phyloP scores from a whole-genome alignment of 2,888 invertebrate genomes.

The Elgonia sp. region DNA sequence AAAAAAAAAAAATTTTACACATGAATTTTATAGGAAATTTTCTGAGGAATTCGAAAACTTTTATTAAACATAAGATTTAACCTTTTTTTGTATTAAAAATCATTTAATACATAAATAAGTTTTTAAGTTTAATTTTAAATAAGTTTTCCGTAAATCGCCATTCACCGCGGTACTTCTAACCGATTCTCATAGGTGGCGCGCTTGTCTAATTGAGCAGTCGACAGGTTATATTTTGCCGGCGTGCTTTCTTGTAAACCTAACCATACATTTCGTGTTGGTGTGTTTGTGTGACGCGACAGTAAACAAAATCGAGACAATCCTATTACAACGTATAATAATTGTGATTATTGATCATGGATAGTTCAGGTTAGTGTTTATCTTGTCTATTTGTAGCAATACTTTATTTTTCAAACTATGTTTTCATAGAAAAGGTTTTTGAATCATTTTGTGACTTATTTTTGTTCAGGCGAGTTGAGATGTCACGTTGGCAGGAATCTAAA shows the following conservation, averaged over 20 bases:
- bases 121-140: constrained; percentile 35
- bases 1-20: too few species aligned
- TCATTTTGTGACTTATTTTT: constrained; percentile 35
- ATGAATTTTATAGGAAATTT: too few species aligned
- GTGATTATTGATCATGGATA: constrained; percentile 35
- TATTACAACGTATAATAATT: constrained; percentile 35
- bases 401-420: constrained; percentile 35
- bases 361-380: constrained; percentile 35
- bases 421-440: constrained; percentile 35
- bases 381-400: constrained; percentile 35
- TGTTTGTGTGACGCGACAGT: constrained; percentile 35
- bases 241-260: constrained; percentile 35
- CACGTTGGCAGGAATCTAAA: constrained; percentile 33
- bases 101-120: constrained; percentile 32
- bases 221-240: constrained; percentile 35
- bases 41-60: too few species aligned
- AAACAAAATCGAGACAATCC: constrained; percentile 35
- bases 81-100: constrained; percentile 23
- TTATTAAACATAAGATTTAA: too few species aligned
- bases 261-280: constrained; percentile 34
- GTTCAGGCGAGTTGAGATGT: constrained; percentile 35
- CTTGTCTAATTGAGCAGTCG: constrained; percentile 32
- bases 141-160: constrained; percentile 35
- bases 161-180: constrained; percentile 35
- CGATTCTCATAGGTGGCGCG: constrained; percentile 28